Conservation (phyloP, 2,797 vertebrate species). For the Brachyrhaphis roseni region DNA sequence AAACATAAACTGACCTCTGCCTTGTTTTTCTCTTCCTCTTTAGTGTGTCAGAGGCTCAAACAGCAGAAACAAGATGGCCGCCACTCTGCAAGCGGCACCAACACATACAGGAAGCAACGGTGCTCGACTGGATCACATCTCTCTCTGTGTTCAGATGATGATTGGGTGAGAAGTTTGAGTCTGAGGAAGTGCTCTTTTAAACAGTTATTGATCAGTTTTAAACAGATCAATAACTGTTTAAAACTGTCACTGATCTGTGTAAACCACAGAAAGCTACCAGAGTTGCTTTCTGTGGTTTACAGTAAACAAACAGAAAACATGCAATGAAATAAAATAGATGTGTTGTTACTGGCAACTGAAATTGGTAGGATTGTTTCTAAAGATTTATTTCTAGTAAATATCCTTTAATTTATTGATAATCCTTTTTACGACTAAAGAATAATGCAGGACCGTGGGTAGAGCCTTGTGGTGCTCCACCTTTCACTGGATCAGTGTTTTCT, state of each 20-base stretch:
- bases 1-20: background rate
- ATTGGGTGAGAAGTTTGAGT: slow-evolving; percentile 65
- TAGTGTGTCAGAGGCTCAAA: slow-evolving; percentile 61
- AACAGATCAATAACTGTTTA: background rate
- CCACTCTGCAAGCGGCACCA: rapidly evolving
- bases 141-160: slow-evolving; percentile 73
- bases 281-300: background rate
- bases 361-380: background rate
- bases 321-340: background rate
- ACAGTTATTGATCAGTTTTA: background rate
- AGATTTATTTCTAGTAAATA: background rate
- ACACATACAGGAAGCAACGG: background rate
- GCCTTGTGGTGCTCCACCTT: slow-evolving; percentile 4
- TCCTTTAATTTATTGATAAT: background rate
- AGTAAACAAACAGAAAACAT: background rate
- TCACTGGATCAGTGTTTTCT: background rate
- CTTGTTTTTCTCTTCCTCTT: slow-evolving; percentile 3
- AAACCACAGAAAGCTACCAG: too few species aligned
- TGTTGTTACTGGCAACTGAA: background rate
- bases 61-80: slow-evolving; percentile 26
- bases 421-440: background rate
- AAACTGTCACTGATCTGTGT: too few species aligned
- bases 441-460: background rate
- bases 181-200: background rate
- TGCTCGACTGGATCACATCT: slow-evolving; percentile 31